Conservation (phyloP, 2,888 invertebrate species). For the Trachelus tabidus region DNA sequence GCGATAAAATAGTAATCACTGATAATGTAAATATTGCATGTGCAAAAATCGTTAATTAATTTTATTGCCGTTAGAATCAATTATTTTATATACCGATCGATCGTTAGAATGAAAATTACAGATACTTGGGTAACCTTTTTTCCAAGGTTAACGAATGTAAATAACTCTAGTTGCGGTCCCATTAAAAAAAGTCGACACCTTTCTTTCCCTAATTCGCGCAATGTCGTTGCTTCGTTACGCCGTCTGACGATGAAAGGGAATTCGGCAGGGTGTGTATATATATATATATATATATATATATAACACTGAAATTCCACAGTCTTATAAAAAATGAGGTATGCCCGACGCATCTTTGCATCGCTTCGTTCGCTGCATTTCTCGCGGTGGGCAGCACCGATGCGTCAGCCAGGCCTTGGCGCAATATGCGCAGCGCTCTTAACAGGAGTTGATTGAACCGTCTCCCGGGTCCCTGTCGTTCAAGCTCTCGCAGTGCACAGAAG, state of each 20-base stretch:
- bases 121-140: neutral
- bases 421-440: conserved; percentile 33
- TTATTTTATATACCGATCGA: neutral
- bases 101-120: neutral
- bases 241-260: neutral
- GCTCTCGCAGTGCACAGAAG: neutral
- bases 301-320: neutral
- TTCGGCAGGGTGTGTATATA: neutral
- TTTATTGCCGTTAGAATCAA: no score
- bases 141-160: neutral
- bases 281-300: neutral
- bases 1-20: no score
- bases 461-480: conserved; percentile 17
- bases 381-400: conserved; percentile 28
- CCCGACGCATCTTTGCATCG: neutral
- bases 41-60: no score
- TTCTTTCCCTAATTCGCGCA: neutral
- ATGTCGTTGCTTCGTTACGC: neutral
- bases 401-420: conserved; percentile 30
- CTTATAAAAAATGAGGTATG: neutral
- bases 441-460: conserved; percentile 6
- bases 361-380: neutral
- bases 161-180: neutral
- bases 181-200: neutral
- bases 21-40: no score